Percentiles rank a stretch among this genome's conserved stretches.
phyloP scores from a whole-genome alignment of 1,140 invertebrate species.

The Helicorthomorpha holstii region DNA sequence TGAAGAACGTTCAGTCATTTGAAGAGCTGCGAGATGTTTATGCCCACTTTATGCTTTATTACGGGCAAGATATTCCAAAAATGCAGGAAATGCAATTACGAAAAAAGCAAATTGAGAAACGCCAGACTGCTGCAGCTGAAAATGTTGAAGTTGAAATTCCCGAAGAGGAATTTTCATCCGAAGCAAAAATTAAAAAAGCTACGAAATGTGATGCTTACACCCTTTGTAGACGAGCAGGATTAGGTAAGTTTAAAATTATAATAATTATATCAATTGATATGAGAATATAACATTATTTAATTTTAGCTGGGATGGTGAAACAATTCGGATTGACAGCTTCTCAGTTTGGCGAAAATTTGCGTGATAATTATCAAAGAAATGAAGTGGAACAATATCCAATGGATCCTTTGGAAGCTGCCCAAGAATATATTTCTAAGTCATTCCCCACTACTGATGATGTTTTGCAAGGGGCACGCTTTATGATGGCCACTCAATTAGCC shows the following conservation, averaged over 20 bases:
- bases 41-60: slow-evolving; percentile 83
- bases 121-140: slow-evolving; percentile 30
- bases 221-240: slow-evolving; percentile 62
- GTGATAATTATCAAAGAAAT: slow-evolving; percentile 92
- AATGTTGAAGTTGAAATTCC: slow-evolving; percentile 32
- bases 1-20: slow-evolving; percentile 53
- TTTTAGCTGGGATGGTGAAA: slow-evolving; percentile 49
- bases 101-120: slow-evolving; percentile 34
- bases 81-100: slow-evolving; percentile 55
- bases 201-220: slow-evolving; percentile 69
- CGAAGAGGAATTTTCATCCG: slow-evolving; percentile 37
- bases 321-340: slow-evolving; percentile 89
- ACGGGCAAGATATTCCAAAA: slow-evolving; percentile 61
- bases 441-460: slow-evolving; percentile 53
- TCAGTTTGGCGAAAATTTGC: slow-evolving; percentile 90
- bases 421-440: slow-evolving; percentile 41
- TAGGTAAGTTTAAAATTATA: slow-evolving; percentile 34
- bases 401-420: slow-evolving; percentile 61
- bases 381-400: slow-evolving; percentile 82
- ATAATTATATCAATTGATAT: background rate
- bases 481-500: slow-evolving; percentile 85
- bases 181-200: slow-evolving; percentile 58
- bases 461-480: slow-evolving; percentile 71
- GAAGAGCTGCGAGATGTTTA: slow-evolving; percentile 88
- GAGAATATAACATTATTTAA: slow-evolving; percentile 10